Evolutionary conservation across 2,797 vertebrate species (phyloP).

Genomic region (Florisuga fusca): DNA sequence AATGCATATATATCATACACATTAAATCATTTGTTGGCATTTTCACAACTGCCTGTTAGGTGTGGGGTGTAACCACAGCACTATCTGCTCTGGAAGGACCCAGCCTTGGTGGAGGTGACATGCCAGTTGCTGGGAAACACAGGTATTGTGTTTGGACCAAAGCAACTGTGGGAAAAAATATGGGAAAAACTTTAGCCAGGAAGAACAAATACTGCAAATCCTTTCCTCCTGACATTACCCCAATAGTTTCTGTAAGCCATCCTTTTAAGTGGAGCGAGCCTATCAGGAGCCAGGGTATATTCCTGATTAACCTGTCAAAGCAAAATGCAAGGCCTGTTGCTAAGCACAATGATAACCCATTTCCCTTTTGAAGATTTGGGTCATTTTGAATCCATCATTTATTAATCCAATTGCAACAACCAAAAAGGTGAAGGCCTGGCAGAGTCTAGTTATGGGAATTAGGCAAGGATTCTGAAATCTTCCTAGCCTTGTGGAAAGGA

Average conservation of each 20-base stretch:
- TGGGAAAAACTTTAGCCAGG: conserved; percentile 19
- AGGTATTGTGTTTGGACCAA: background rate
- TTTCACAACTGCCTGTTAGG: background rate
- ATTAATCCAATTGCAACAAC: background rate
- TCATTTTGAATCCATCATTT: background rate
- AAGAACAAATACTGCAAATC: conserved; percentile 42
- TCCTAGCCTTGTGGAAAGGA: background rate
- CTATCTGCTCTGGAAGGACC: background rate
- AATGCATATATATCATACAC: background rate
- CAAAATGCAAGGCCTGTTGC: background rate
- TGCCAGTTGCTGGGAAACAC: background rate
- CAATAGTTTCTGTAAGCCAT: conserved; percentile 5
- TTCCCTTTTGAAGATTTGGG: background rate
- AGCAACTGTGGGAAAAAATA: background rate
- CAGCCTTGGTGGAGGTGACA: background rate
- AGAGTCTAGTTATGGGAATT: background rate
- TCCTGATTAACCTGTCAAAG: background rate
- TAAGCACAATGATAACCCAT: background rate
- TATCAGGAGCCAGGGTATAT: background rate
- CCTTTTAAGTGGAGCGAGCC: background rate
- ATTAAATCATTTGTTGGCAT: background rate
- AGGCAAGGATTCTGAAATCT: background rate
- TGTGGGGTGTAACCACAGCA: background rate
- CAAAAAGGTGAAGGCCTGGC: background rate
- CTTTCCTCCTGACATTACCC: conserved; percentile 10